Conservation (phyloP, 2,888 invertebrate species). For the Thereva nobilitata region DNA sequence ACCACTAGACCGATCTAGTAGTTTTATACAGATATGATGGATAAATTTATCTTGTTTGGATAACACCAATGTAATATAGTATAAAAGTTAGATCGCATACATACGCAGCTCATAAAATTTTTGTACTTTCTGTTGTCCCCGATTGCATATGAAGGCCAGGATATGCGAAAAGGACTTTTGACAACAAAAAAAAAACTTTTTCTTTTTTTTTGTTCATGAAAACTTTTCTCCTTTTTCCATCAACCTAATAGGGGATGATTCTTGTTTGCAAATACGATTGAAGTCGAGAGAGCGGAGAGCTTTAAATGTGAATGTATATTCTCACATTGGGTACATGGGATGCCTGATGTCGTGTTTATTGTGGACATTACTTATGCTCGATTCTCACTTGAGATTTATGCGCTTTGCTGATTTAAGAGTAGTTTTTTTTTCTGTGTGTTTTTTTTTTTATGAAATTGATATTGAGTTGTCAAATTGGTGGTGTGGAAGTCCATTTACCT, state of each 20-base stretch:
- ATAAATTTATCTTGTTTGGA: slow-evolving; percentile 27
- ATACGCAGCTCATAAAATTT: too few species aligned
- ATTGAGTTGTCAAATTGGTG: slow-evolving; percentile 18
- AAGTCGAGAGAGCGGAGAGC: slow-evolving; percentile 1
- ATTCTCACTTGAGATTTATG: slow-evolving; percentile 39
- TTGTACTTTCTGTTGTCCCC: neutral
- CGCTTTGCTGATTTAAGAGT: slow-evolving; percentile 34
- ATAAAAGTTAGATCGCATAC: too few species aligned
- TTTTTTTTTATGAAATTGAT: neutral
- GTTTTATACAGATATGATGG: slow-evolving; percentile 30
- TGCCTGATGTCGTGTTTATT: slow-evolving; percentile 31
- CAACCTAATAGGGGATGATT: slow-evolving; percentile 36
- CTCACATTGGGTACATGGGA: neutral
- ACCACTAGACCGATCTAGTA: too few species aligned
- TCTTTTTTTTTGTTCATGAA: slow-evolving; percentile 19
- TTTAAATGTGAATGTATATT: slow-evolving; percentile 11
- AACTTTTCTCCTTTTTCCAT: slow-evolving; percentile 34
- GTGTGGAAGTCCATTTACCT: slow-evolving; percentile 34
- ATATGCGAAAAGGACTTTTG: neutral
- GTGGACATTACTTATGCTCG: slow-evolving; percentile 39
- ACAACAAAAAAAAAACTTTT: slow-evolving; percentile 6
- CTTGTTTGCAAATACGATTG: slow-evolving; percentile 20
- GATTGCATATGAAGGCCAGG: neutral
- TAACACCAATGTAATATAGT: too few species aligned
- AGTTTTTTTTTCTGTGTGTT: slow-evolving; percentile 5